These are phyloP conservation scores for Hydroisotoma schaefferi DNA, from an alignment of 2,888 invertebrate genomes.

Conservation along the genomic window DNA sequence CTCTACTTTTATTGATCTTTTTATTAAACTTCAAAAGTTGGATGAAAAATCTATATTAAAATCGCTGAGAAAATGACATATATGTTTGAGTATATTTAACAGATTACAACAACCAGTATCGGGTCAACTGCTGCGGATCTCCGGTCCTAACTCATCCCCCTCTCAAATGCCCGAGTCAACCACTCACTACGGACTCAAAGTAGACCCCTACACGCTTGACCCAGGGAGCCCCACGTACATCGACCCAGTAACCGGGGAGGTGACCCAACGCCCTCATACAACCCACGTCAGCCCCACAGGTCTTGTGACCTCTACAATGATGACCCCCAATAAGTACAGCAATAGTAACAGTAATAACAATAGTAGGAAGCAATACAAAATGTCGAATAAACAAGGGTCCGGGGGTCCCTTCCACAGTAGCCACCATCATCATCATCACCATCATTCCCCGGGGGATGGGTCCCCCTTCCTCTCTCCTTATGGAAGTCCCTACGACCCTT, in stretches of 20 bases:
- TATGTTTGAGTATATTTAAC: conserved; percentile 39
- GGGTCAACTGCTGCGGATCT: conserved; percentile 28
- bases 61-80: conserved; percentile 35
- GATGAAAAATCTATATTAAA: too few relatives aligned
- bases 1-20: too few relatives aligned
- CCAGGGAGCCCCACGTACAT: conserved; percentile 45
- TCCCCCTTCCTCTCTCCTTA: background rate
- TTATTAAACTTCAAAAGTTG: too few relatives aligned
- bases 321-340: conserved; percentile 11
- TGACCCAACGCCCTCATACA: conserved; percentile 46
- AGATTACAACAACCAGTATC: conserved; percentile 42
- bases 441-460: background rate
- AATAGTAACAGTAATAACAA: conserved; percentile 1
- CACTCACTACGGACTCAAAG: conserved; percentile 46
- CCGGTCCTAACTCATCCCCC: conserved; percentile 38
- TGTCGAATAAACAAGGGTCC: background rate
- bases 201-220: conserved; percentile 46
- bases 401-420: too few relatives aligned
- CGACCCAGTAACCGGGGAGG: conserved; percentile 35
- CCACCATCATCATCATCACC: background rate
- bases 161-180: conserved; percentile 48
- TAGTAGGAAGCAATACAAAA: conserved; percentile 13
- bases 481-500: conserved; percentile 6
- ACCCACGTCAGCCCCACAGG: conserved; percentile 47
- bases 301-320: conserved; percentile 45